A percentile compares a stretch with the other conserved stretches of the same genome.
Evolutionary conservation across 2,888 invertebrate genomes (phyloP).

Genomic region (Lycophotia porphyrea): DNA sequence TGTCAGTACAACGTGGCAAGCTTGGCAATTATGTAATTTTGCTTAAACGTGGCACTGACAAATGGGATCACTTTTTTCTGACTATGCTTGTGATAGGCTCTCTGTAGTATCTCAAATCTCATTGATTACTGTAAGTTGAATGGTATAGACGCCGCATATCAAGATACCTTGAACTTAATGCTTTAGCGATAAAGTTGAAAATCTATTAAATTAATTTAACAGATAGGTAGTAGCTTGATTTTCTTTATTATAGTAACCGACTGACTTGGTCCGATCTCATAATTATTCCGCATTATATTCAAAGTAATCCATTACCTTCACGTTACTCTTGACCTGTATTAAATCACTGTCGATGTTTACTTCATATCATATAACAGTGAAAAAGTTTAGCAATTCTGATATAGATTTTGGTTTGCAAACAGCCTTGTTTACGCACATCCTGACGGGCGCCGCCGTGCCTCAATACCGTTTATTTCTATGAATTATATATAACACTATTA

Average conservation of each 20-base stretch:
- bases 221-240: no score
- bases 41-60: neutral
- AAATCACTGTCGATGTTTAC: constrained; percentile 42
- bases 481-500: constrained; percentile 46
- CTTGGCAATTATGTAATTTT: neutral
- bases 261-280: neutral
- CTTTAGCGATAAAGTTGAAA: no score
- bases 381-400: constrained; percentile 58
- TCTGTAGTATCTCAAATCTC: neutral
- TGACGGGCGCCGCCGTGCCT: constrained; percentile 51
- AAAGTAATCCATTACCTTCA: constrained; percentile 31
- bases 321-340: constrained; percentile 30
- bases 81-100: neutral
- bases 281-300: constrained; percentile 3
- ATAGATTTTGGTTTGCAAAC: constrained; percentile 72
- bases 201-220: no score
- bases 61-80: neutral
- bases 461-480: constrained; percentile 57
- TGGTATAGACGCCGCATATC: no score
- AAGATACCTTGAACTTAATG: no score
- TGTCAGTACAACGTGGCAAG: neutral
- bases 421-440: constrained; percentile 67
- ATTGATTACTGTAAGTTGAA: neutral
- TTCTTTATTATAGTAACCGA: neutral
- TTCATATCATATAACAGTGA: constrained; percentile 37